phyloP scores from a whole-genome alignment of 2,113 vertebrate species.

The Pitta sordida region DNA sequence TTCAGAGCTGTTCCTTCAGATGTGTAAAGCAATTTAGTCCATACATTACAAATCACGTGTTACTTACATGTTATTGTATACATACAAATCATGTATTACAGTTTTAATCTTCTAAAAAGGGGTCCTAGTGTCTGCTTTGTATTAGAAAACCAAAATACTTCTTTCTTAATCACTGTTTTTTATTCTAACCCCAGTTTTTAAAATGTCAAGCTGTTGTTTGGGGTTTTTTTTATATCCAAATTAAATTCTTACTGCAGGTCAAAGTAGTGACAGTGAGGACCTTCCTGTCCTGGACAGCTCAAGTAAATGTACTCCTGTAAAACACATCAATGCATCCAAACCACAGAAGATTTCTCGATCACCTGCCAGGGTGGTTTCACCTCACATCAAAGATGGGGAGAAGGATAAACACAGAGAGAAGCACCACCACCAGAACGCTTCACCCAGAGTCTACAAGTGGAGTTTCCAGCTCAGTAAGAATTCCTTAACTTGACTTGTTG shows the following conservation, averaged over 20 bases:
- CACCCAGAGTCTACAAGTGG: constrained; percentile 93
- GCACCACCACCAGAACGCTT: constrained; percentile 76
- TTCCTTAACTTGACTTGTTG: not conserved
- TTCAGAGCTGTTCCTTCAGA: not conserved
- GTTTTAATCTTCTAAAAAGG: not conserved
- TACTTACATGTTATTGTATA: not conserved
- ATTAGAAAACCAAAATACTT: not conserved
- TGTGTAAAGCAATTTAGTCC: not conserved
- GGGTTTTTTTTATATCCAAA: not conserved
- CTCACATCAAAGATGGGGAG: constrained; percentile 82
- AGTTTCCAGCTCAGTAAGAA: constrained; percentile 92
- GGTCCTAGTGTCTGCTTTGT: not conserved
- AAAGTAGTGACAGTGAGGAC: constrained; percentile 97
- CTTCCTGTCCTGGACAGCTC: constrained; percentile 78
- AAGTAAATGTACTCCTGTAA: constrained; percentile 84
- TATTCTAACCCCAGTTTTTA: accelerated
- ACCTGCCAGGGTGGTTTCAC: constrained; percentile 77
- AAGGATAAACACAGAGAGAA: constrained; percentile 90
- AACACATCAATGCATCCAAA: constrained; percentile 79
- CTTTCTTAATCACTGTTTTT: not conserved
- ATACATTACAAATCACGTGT: not conserved
- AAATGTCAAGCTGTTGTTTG: not conserved
- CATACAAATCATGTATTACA: too few species aligned
- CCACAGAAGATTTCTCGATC: constrained; percentile 84
- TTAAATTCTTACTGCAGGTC: constrained; percentile 72